Base-by-base conservation (phyloP, 2,113 vertebrate genomes). In the Perca schrenkii region DNA sequence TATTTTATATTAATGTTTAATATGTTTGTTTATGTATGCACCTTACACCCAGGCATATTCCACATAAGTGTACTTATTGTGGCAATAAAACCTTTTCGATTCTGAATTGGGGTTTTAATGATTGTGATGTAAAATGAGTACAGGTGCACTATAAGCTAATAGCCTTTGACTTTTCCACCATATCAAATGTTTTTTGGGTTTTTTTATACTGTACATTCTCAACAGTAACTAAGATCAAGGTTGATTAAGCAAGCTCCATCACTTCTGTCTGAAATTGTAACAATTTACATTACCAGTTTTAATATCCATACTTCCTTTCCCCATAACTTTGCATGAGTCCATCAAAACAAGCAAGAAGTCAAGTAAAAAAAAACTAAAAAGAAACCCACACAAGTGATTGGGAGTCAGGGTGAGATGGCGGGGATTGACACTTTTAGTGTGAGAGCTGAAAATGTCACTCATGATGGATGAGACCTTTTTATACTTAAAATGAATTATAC, bases 381-480 rank as follows among this genome's bases (percentile, higher is more conserved):
- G n/a, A 58, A 77, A 61, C 11, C 58, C 72, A 52, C 28, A 19
- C 28, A 28, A 52, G 70, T 75, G 63, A 75, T 5, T 71, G 28
- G 13, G 56, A 65, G 68, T 77, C 68, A 57, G 8, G 31, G 15
- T 54, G 69, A 83, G 56, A 50, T 2, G 57, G 57, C 3, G 3
- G 25, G 19, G 12, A 56, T 36, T 53, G 6, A 64, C 31, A 11
- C 53, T 10, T 40, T 76, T 22, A 11, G 22, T 10, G 47, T 8
- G 1, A 43, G 52, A 58, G n/a, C 74, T n/a, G 46, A 47, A 82
- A 80, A 77, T 77, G 72, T 60, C 68, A 61, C 40, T 57, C 4
- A 36, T 82, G 83, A 87, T 54, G 56, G 61, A 88, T 80, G 71
- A 90, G 65, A 70, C 67, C 66, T 79, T 77, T 77, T 71, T n/a